Evolutionary conservation across 2,888 invertebrate genomes (phyloP).

Genomic region (Erebia epiphron): DNA sequence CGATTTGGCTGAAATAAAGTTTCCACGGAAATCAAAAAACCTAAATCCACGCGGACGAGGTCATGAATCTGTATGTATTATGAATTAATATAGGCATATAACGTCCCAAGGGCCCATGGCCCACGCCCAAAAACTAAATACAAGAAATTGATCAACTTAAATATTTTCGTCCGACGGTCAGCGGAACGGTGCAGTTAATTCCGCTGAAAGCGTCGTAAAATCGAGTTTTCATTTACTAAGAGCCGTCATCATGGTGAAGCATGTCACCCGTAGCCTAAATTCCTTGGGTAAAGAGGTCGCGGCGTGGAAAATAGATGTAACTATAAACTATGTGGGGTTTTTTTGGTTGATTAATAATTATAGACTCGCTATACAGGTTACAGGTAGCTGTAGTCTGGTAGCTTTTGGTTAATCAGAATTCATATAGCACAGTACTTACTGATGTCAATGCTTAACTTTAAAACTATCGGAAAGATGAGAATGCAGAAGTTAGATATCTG

Average conservation of each 20-base stretch:
- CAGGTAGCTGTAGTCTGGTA: background rate
- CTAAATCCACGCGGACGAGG: no score
- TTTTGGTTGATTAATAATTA: background rate
- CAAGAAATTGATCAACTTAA: slow-evolving; percentile 47
- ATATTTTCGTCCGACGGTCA: slow-evolving; percentile 53
- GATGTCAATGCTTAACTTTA: no score
- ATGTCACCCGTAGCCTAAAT: slow-evolving; percentile 46
- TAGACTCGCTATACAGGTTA: no score
- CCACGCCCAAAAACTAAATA: slow-evolving; percentile 42
- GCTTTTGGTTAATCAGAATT: no score
- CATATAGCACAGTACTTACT: no score
- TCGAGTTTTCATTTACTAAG: slow-evolving; percentile 74
- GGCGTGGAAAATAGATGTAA: slow-evolving; percentile 12
- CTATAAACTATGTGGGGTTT: background rate
- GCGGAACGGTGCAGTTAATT: slow-evolving; percentile 54
- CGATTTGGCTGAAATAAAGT: no score
- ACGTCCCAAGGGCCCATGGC: no score
- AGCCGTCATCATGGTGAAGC: slow-evolving; percentile 59
- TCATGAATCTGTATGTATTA: no score
- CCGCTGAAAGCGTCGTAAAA: slow-evolving; percentile 69
- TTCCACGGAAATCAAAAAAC: no score
- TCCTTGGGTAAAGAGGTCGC: slow-evolving; percentile 11
- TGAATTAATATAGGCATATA: no score
- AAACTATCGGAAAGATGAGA: no score
- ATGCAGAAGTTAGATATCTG: no score